Evolutionary conservation across 2,888 invertebrate genomes (phyloP), one percentile per base, ranked within the genome.

Genomic region (Drosophila mulleri): DNA sequence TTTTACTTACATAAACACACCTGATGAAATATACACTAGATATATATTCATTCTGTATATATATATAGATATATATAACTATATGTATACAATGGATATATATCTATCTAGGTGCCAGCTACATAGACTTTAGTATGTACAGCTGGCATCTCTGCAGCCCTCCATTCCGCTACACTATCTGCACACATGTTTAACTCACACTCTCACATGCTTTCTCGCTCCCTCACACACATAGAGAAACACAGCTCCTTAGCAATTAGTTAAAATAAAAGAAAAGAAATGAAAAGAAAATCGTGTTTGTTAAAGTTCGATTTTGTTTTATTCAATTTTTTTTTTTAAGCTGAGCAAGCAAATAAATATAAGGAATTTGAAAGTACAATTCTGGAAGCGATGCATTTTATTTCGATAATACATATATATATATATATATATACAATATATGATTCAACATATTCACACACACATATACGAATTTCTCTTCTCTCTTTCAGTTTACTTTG

Each of bases 331-430:
- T 70, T 70, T 78, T 53, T 53, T 11, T 67, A 64, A 79, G 70
- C 78, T 72, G 67, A 72, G 65, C 69, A 67, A 72, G 61, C 53
- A 66, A 67, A 80, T 66, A 79, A 75, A 62, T 69, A 61, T 66
- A 70, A 82, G 72, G 54, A 65, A 72, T 80, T 68, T 75, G 86
- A 82, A 79, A 88, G 83, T 82, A 88, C 79, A 82, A 82, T 41
- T 50, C 14, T 41, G 41, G 35, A 20, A 20, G 20, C 2, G n/a
- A 41, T 7, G 12, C 5, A 26, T 44, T 35, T 44, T 57, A 4
- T 42, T 32, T 32, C 3, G 3, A 1, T 7, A 20, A 52, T 12
- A 18, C 2, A 32, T n/a, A n/a, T n/a, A n/a, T n/a, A n/a, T n/a
- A n/a, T n/a, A n/a, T n/a, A n/a, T n/a, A n/a, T n/a, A n/a, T 18